Base-by-base conservation (phyloP, 2,113 vertebrate genomes). In the Rynchops niger region DNA sequence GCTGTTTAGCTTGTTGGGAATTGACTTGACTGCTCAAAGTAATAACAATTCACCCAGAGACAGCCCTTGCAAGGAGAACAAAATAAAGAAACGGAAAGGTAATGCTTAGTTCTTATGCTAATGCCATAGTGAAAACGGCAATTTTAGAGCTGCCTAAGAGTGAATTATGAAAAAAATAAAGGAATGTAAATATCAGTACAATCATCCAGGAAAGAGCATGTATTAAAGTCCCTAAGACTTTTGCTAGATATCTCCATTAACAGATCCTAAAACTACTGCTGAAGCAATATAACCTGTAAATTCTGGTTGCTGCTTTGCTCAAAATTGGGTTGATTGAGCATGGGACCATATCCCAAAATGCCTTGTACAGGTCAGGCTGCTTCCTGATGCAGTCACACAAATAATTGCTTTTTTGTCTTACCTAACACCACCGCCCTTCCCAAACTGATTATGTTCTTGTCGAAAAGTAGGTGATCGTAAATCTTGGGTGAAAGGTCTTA, bases 51-150 rank as follows among this genome's bases (percentile, higher is more conserved):
- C 99, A 61, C 99, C 99, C 42, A 98, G 94, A 83, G 99, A 99
- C 78, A 99, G 98, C 84, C 97, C 98, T 19, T 98, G 98, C 71
- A 98, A 98, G 81, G 98, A 99, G 86, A 99, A 98, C 83, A 99
- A 99, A 97, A 96, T 98, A 32, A 99, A 99, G 97, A 99, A 99
- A 61, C 96, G 99, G 43, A 99, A 99, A 99, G 99, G 99, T 99
- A 95, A 77, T 53, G 58, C 38, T 30, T 0, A 6, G 5, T 79
- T 87, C 40, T 62, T 71, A 1, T n/a, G 7, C 7, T 52, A 3
- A 26, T 42, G 30, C 21, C 27, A 7, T 14, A 71, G 12, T 43
- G 83, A 40, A 82, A 90, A 43, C 29, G 13, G 21, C 10, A 50
- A 1, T 61, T 71, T 73, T 34, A 50, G 63, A 81, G 73, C 59